phyloP scores from a whole-genome alignment of 2,888 invertebrate species.

The Hoplodrina blanda region DNA sequence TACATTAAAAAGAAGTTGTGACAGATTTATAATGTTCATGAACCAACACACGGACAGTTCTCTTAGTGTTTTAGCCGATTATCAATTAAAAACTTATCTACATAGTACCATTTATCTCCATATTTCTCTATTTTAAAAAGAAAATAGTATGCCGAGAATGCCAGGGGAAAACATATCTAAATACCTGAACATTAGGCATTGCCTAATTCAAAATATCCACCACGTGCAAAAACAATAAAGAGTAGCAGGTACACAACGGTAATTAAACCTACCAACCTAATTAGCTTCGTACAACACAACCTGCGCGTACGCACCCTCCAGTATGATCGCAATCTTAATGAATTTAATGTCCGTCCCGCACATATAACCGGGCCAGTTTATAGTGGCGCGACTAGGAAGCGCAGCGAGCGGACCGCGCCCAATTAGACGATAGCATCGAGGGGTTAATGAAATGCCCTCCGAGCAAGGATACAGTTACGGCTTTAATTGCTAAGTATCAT shows the following conservation, averaged over 20 bases:
- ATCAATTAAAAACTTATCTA: slow-evolving; percentile 17
- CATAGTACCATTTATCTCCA: not conserved
- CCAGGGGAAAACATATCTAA: not conserved
- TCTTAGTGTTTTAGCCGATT: not conserved
- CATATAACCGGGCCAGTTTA: slow-evolving; percentile 50
- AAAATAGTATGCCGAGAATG: not conserved
- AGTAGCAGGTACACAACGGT: slow-evolving; percentile 28
- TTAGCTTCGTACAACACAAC: slow-evolving; percentile 31
- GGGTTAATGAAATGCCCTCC: slow-evolving; percentile 67
- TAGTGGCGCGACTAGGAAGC: slow-evolving; percentile 49
- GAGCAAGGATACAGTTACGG: slow-evolving; percentile 54
- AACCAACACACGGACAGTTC: not conserved
- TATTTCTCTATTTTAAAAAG: not conserved
- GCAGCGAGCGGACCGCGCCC: slow-evolving; percentile 40
- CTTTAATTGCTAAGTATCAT: slow-evolving; percentile 62
- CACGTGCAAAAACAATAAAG: slow-evolving; percentile 2
- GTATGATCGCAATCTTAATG: slow-evolving; percentile 59
- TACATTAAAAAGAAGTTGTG: slow-evolving; percentile 40
- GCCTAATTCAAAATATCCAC: not conserved
- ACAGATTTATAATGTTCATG: slow-evolving; percentile 38
- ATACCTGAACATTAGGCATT: not conserved
- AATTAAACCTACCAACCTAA: slow-evolving; percentile 37
- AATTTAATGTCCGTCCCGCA: slow-evolving; percentile 49
- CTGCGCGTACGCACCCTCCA: slow-evolving; percentile 43
- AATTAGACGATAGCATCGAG: slow-evolving; percentile 63